Conservation (phyloP, 2,888 invertebrate species). For the Empis livida region DNA sequence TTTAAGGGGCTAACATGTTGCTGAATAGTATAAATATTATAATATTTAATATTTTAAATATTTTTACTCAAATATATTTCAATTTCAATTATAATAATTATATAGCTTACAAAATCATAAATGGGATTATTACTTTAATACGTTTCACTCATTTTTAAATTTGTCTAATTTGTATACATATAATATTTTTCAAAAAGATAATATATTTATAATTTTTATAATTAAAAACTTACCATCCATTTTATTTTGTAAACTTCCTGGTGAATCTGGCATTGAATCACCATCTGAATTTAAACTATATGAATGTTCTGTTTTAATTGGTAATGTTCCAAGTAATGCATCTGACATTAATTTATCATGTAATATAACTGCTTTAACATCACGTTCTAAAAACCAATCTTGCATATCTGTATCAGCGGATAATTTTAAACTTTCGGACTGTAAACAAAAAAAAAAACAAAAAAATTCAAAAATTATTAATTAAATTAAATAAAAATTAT, state of each 20-base stretch:
- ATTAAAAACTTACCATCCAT: slow-evolving; percentile 58
- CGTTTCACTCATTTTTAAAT: too few relatives aligned
- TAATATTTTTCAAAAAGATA: too few relatives aligned
- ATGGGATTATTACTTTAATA: too few relatives aligned
- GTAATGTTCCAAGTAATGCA: slow-evolving; percentile 63
- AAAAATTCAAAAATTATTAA: slow-evolving; percentile 1
- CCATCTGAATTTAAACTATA: slow-evolving; percentile 70
- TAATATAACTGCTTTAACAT: slow-evolving; percentile 59
- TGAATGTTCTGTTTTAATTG: slow-evolving; percentile 87
- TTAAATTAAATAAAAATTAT: neutral
- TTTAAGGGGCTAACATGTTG: too few relatives aligned
- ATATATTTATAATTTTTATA: too few relatives aligned
- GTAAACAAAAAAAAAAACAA: slow-evolving; percentile 24
- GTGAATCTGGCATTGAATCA: slow-evolving; percentile 57
- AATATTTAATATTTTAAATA: too few relatives aligned
- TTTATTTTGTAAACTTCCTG: slow-evolving; percentile 49
- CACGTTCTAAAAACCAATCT: slow-evolving; percentile 57
- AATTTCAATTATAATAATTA: too few relatives aligned
- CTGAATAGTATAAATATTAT: too few relatives aligned
- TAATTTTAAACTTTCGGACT: slow-evolving; percentile 50
- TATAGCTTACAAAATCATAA: too few relatives aligned
- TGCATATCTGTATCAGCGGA: slow-evolving; percentile 51
- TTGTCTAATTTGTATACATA: too few relatives aligned
- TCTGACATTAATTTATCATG: slow-evolving; percentile 61
- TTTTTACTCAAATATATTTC: too few relatives aligned